Evolutionary conservation across 2,888 invertebrate species (phyloP), one percentile per base, ranked within the genome.

Genomic region (Aphodius granarius): DNA sequence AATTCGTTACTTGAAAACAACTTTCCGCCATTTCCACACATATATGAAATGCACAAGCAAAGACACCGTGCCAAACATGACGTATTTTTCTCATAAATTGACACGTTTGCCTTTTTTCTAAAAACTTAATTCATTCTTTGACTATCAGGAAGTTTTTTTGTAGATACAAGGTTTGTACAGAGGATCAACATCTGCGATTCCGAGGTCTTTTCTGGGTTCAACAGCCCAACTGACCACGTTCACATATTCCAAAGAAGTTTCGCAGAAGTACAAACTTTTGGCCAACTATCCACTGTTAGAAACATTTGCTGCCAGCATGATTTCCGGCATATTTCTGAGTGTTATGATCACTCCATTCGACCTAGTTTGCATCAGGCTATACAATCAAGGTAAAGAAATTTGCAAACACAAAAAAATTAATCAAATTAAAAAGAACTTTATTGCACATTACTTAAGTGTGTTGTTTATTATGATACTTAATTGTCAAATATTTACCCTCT

Each of bases 321-420:
- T 94, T 13, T 94, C 95, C 3, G 96, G 97, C 0, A 87, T 94
- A 0, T 91, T 93, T 0, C 94, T 96, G 86, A 93, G 94, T 0
- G 78, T 94, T 0, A 92, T 92, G 73, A 93, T 97, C 88, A 95
- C 96, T 63, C 97, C 97, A 0, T 95, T 97, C 79, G 97, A 97
- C 86, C 94, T 97, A 0, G 91, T 97, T 63, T 93, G 95, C 0
- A 97, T 97, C 0, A 90, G 97, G 72, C 89, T 97, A 68, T 97
- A 95, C 79, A 97, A 97, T 86, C 97, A 97, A 90, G 93, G 93
- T 91, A 83, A 83, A 73, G 18, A 16, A 16, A 4, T 16, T 1
- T 3, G n/a, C 63, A 63, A 66, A 19, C 18, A 17, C 13, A 13
- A 93, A 13, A 13, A 18, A 65, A n/a, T n/a, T n/a, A n/a, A n/a